Evolutionary conservation across 2,888 invertebrate species (phyloP).

Genomic region (Nomada goodeniana): DNA sequence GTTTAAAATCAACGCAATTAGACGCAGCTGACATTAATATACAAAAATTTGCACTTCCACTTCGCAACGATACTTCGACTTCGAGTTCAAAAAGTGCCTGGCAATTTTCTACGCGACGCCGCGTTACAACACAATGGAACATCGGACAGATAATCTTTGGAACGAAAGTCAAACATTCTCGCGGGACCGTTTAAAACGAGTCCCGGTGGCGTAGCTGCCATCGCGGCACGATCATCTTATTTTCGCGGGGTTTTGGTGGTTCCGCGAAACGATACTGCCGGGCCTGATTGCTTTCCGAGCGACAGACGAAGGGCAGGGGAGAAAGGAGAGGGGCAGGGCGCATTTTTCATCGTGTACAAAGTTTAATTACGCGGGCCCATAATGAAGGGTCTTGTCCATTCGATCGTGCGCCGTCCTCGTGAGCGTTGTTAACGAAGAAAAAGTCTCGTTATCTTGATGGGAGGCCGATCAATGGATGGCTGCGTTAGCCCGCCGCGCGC

Average conservation of each 20-base stretch:
- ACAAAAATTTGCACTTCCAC: no score
- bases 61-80: no score
- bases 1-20: neutral
- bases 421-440: conserved; percentile 51
- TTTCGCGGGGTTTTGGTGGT: conserved; percentile 18
- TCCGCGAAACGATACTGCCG: conserved; percentile 43
- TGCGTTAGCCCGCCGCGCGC: conserved; percentile 48
- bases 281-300: conserved; percentile 34
- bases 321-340: neutral
- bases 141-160: no score
- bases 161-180: no score
- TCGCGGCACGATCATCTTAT: neutral
- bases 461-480: conserved; percentile 66
- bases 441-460: conserved; percentile 70
- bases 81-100: no score
- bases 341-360: conserved; percentile 56
- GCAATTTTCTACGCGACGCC: no score
- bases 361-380: conserved; percentile 65
- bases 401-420: conserved; percentile 40
- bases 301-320: neutral
- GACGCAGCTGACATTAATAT: neutral
- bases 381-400: conserved; percentile 65
- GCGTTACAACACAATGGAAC: no score
- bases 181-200: no score
- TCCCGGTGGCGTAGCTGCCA: no score